Evolutionary conservation across 2,888 invertebrate genomes (phyloP).

Genomic region (Apomyelois bistriatella): DNA sequence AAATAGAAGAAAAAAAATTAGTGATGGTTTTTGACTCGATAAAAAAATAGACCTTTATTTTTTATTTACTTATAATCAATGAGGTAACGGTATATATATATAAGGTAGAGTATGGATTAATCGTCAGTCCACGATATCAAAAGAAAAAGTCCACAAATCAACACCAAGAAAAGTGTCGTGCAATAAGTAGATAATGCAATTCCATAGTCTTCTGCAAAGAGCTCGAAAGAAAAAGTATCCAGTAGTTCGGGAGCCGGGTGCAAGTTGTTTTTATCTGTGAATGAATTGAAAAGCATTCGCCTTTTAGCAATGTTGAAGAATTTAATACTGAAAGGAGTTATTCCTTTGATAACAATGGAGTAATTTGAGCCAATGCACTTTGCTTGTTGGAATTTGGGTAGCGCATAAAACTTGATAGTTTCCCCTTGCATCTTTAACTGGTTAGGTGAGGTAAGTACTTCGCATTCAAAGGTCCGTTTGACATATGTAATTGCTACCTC

Average conservation of each 20-base stretch:
- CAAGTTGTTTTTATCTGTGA: neutral
- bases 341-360: neutral
- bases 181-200: conserved; percentile 1
- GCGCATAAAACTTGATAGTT: too few species aligned
- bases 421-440: too few species aligned
- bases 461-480: too few species aligned
- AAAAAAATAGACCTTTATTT: too few species aligned
- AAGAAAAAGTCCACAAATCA: neutral
- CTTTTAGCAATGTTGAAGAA: conserved; percentile 1
- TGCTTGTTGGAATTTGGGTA: neutral
- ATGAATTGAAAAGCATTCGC: conserved; percentile 8
- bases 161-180: neutral
- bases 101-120: too few species aligned
- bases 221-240: conserved; percentile 1
- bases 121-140: neutral
- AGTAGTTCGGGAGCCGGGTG: neutral
- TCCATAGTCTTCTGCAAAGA: neutral
- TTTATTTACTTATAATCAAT: too few species aligned
- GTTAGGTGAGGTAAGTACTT: too few species aligned
- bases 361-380: neutral
- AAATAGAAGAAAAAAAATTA: too few species aligned
- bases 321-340: neutral
- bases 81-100: too few species aligned
- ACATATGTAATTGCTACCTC: too few species aligned
- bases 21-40: too few species aligned